Evolutionary conservation across 2,888 invertebrate genomes (phyloP), one percentile per base, ranked within the genome.

Genomic region (Caradrina clavipalpis): DNA sequence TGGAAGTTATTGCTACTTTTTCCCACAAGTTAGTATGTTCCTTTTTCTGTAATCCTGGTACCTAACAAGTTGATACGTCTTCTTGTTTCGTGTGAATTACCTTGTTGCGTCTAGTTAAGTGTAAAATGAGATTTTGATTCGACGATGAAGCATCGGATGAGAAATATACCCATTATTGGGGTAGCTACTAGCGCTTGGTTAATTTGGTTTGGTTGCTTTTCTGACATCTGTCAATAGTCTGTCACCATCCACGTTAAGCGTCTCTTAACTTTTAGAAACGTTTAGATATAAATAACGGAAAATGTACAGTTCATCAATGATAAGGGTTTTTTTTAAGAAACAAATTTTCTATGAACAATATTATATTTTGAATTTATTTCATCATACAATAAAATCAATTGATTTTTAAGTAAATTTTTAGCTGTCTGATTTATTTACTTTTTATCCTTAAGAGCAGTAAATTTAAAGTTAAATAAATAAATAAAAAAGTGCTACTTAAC

Each of bases 391-490:
- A 31, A 65, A 73, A 53, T 22, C 11, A 15, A 15, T n/a, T 22
- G 47, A 22, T 22, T 53, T 56, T 42, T 6, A 49, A 59, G 26
- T 6, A 39, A 39, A 39, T 39, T 11, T 39, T 1, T 7, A 6
- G 39, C 11, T 39, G 10, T 39, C 39, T 13, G 11, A 39, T 8
- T 13, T 10, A 3, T 13, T 13, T 39, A 39, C 39, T 39, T 13
- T 42, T 42, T 10, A n/a, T 42, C 15, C 5, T 45, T 45, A 17
- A 60, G 8, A 42, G 56, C 76, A n/a, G n/a, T n/a, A 21, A 22
- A 58, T 51, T 73, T 51, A 62, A 67, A 68, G 11, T 6, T 42
- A 60, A 49, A 73, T 76, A 67, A 76, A 74, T 76, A 13, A 42
- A 60, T 59, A 58, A 60, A 71, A 63, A 59, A 47, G 39, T 26